Evolutionary conservation across 2,113 vertebrate species (phyloP).

Genomic region (Clupea harengus): DNA sequence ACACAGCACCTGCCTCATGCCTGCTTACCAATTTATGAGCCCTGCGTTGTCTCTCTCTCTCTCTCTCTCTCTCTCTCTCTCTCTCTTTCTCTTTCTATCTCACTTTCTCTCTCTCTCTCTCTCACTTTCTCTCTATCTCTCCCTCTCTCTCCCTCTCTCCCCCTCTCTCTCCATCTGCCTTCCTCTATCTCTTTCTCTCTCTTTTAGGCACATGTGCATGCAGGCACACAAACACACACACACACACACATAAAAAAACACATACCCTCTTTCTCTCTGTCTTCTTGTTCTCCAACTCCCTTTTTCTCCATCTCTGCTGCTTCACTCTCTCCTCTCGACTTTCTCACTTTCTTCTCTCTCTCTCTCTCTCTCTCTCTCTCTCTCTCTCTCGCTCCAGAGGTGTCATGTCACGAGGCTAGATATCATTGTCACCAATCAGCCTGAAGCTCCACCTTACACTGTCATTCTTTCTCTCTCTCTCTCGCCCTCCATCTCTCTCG

Average conservation of each 20-base stretch:
- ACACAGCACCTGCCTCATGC: conserved; percentile 69
- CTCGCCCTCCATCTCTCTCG: neutral
- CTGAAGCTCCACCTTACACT: neutral
- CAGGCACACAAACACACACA: no score
- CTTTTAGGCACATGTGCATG: no score
- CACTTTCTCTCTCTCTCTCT: neutral
- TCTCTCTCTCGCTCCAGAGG: neutral
- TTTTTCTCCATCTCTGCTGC: no score
- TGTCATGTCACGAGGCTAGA: conserved; percentile 5
- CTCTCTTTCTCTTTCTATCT: neutral
- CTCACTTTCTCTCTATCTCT: neutral
- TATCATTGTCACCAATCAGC: conserved; percentile 6
- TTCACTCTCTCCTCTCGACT: no score
- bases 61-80: conserved; percentile 1
- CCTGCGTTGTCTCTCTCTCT: neutral
- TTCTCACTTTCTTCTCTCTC: neutral
- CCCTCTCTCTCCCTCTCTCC: neutral
- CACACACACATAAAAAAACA: no score
- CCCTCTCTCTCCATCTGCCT: neutral
- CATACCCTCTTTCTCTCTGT: no score
- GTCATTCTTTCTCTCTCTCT: conserved; percentile 7
- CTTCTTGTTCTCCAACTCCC: no score
- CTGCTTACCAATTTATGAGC: conserved; percentile 66
- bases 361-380: neutral
- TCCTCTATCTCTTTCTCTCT: neutral